A percentile compares a stretch with the other conserved stretches of the same genome.
phyloP scores from a whole-genome alignment of 2,888 invertebrate species.

The Caenorhabditis angaria region DNA sequence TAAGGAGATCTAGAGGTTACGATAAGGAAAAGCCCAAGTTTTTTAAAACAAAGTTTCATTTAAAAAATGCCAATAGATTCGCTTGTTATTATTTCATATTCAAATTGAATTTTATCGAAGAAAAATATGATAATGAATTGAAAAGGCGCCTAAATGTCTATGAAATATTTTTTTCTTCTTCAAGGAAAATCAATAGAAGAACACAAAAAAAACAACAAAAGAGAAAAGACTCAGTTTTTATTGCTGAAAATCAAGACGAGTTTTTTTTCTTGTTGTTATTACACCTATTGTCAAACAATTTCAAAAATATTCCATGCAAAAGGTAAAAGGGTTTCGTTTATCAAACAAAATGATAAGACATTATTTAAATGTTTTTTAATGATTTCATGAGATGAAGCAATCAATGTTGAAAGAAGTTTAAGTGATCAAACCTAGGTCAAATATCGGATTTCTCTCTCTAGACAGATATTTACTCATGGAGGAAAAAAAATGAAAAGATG shows the following conservation, averaged over 20 bases:
- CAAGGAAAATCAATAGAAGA: neutral
- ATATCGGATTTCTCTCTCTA: too few species aligned
- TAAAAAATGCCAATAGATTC: too few species aligned
- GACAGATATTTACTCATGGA: too few species aligned
- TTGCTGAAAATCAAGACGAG: neutral
- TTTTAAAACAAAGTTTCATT: neutral
- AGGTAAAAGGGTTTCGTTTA: neutral
- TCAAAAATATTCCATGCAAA: neutral
- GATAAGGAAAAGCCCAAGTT: neutral
- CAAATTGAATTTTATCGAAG: too few species aligned
- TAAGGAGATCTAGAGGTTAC: neutral
- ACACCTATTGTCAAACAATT: neutral
- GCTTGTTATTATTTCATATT: too few species aligned
- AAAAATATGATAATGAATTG: neutral
- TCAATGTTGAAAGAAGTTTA: too few species aligned
- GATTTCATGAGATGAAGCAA: too few species aligned
- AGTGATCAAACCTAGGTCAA: too few species aligned
- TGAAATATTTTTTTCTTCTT: neutral
- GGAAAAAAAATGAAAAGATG: too few species aligned
- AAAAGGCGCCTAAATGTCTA: neutral
- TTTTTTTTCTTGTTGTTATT: neutral
- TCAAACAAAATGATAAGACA: too few species aligned
- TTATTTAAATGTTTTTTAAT: too few species aligned
- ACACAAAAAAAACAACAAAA: conserved; percentile 1
- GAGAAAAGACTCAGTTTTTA: neutral